Conservation (phyloP, 2,888 invertebrate genomes). For the Temnothorax unifasciatus region DNA sequence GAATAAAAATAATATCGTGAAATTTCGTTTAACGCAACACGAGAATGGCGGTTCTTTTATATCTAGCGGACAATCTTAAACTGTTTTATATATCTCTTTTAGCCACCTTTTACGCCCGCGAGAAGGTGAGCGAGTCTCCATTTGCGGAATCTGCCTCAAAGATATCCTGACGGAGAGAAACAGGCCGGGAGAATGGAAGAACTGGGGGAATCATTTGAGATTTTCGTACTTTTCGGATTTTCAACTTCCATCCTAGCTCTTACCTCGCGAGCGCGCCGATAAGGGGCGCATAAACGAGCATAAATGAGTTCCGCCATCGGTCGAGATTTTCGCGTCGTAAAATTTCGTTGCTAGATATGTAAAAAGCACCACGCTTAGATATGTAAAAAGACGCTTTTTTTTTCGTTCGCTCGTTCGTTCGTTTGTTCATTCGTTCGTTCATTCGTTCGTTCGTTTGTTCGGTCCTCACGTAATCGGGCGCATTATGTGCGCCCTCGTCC, state of each 20-base stretch:
- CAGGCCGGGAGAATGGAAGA: neutral
- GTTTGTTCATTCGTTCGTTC: neutral
- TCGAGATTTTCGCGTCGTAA: constrained; percentile 20
- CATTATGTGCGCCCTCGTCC: constrained; percentile 43
- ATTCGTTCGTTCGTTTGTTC: constrained; percentile 5
- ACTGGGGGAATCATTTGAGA: constrained; percentile 10
- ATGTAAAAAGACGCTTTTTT: constrained; percentile 43
- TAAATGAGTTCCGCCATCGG: constrained; percentile 13
- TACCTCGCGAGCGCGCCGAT: constrained; percentile 16
- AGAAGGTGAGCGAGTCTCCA: neutral
- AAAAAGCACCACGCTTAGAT: constrained; percentile 36
- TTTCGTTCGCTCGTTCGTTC: neutral
- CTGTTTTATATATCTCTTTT: constrained; percentile 62
- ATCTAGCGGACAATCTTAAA: constrained; percentile 76
- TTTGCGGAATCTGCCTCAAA: neutral
- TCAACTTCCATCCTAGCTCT: neutral
- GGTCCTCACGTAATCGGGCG: constrained; percentile 34
- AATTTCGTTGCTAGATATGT: constrained; percentile 44
- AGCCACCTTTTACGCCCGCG: neutral
- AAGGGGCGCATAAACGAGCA: constrained; percentile 38
- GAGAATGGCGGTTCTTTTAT: constrained; percentile 68
- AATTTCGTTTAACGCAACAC: constrained; percentile 75
- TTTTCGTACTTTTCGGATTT: constrained; percentile 3
- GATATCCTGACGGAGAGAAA: neutral
- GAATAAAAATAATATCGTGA: constrained; percentile 75